Percentiles rank a stretch among this genome's conserved stretches.
Evolutionary conservation across 2,113 vertebrate genomes (phyloP).

Genomic region (Acanthisitta chloris): DNA sequence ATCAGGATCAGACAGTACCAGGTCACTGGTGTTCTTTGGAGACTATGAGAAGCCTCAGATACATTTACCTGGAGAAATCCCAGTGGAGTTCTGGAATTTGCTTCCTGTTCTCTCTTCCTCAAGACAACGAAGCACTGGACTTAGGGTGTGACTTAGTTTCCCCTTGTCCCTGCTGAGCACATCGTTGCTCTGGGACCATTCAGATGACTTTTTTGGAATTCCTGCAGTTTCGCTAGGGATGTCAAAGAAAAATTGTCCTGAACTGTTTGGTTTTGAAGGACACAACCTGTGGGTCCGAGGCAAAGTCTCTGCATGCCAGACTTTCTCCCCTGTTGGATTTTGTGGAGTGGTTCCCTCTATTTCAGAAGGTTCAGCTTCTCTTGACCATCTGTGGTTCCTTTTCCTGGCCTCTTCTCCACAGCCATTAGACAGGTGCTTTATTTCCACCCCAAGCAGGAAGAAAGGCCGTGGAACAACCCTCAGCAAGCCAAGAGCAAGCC

Average conservation of each 20-base stretch:
- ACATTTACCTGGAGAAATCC: not conserved
- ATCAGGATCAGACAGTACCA: not conserved
- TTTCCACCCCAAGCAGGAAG: not conserved
- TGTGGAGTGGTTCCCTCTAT: not conserved
- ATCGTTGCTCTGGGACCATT: rapidly evolving
- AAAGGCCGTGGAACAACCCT: not conserved
- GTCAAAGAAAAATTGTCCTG: not conserved
- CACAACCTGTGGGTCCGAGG: not conserved
- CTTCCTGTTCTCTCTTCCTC: not conserved
- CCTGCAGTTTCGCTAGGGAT: not conserved
- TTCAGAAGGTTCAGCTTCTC: not conserved
- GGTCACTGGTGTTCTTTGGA: not conserved
- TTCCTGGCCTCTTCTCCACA: not conserved
- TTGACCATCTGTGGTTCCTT: not conserved
- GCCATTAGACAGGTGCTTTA: not conserved
- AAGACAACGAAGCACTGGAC: not conserved
- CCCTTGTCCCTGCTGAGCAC: not conserved
- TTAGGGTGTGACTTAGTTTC: not conserved
- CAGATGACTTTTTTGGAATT: not conserved
- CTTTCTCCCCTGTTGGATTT: not conserved
- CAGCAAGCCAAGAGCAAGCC: not conserved
- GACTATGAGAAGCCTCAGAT: not conserved
- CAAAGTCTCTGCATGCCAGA: rapidly evolving
- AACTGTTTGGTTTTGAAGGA: not conserved
- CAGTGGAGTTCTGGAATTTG: not conserved